Base-by-base conservation (phyloP, 2,888 invertebrate species). In the Trachelus troglodyta region DNA sequence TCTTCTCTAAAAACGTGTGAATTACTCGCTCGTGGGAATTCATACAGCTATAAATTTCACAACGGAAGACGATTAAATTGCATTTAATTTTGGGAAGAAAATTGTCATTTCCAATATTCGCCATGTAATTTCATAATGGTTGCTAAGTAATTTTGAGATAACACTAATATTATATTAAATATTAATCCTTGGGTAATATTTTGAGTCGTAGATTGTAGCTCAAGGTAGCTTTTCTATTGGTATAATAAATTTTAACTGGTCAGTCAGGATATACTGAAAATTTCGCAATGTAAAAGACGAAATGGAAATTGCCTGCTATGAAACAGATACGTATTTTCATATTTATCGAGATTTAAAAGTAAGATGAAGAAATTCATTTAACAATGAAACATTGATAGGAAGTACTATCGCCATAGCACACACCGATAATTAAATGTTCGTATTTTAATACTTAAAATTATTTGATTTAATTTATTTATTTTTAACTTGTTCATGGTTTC, bases 221-320 rank as follows among this genome's bases (percentile, higher is more conserved):
- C 23, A 56, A 23, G 56, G 56, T 23, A 56, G 23, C 23, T 88
- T 89, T 88, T 88, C 88, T 88, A 89, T 88, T 86, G 85, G 85
- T 83, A 83, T 81, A 85, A 86, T 85, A 83, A 86, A 86, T 86
- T 84, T 86, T 77, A 76, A 34, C 40, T 76, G 76, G 69, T 76
- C 79, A 80, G 77, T 56, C 35, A 74, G 77, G 82, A 79, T 77
- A 77, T 23, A 74, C 76, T 56, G 80, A 80, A 80, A 80, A 79
- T 83, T 80, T 83, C 76, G 80, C 77, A 82, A 84, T 79, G 35
- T 12, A 12, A 35, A 35, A 35, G 12, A 35, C 35, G 3, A 35
- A 35, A 35, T 35, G 35, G 35, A 35, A 12, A 35, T 35, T 12
- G 3, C 9, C 56, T 56, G 9, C 9, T 23, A 9, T 23, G 9